Evolutionary conservation across 2,797 vertebrate genomes (phyloP), one percentile per base, ranked within the genome.

Genomic region (Melanotaenia parkinsoni): DNA sequence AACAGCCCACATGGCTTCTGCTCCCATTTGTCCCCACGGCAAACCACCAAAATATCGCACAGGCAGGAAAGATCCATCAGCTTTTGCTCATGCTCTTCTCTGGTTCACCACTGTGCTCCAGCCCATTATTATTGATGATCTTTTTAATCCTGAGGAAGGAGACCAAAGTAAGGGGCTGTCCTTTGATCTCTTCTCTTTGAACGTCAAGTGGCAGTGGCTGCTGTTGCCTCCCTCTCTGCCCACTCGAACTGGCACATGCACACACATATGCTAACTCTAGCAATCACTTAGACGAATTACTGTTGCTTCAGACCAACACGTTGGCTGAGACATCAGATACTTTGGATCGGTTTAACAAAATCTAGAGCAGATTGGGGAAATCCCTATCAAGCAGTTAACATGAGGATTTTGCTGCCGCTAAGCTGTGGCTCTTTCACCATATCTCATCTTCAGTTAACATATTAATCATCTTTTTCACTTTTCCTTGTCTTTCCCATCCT

Each of bases 111-210:
- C 77, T 72, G 81, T 1, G 67, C 80, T 84, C 73, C 79, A 76
- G 72, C 82, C 75, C 88, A 90, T 91, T 88, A 89, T 86, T 93
- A 92, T 88, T 87, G 89, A 92, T 90, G 89, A 88, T 83, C 76
- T 88, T 87, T 86, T 90, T 86, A 89, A 90, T 90, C 87, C 85
- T 22, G 72, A 77, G 84, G 86, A 87, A 85, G 82, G 79, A 77
- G 79, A 82, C 72, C 0, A 63, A 75, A 86, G 74, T 77, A 71
- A 77, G 57, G 64, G 70, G 73, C 63, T 22, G 70, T 86, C 70
- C 80, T 93, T 92, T 93, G 90, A 93, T 92, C 89, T 89, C 62
- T 28, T 80, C 86, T 76, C 86, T 92, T 91, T 91, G 90, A 92
- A 90, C 57, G 58, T 85, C 72, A 82, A 88, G 89, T 81, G 78